These are phyloP conservation scores for Yoshiicerus persimilis DNA, from an alignment of 1,140 invertebrate genomes.

Conservation along the genomic window DNA sequence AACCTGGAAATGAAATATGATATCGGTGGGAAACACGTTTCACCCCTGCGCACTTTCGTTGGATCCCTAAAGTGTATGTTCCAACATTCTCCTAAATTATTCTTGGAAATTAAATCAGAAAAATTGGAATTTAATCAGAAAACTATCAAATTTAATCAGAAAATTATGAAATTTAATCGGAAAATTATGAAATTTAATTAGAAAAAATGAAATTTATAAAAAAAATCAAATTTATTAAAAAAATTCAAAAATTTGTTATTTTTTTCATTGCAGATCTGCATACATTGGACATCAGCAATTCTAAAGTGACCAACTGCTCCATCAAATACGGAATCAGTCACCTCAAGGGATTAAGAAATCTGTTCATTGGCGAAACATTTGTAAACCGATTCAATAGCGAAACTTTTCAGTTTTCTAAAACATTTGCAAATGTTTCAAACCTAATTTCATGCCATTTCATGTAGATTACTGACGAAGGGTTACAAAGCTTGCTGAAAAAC, in stretches of 20 bases:
- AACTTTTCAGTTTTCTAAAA: too few species aligned
- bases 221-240: too few species aligned
- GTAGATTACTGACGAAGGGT: conserved; percentile 26
- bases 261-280: not conserved
- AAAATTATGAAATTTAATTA: too few species aligned
- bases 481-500: not conserved
- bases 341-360: not conserved
- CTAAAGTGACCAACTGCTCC: not conserved
- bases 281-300: not conserved
- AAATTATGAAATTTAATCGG: too few species aligned
- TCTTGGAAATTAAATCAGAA: too few species aligned
- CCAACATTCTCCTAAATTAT: not conserved
- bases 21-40: not conserved
- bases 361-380: not conserved
- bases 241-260: too few species aligned
- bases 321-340: not conserved
- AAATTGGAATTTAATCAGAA: too few species aligned
- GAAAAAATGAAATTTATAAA: too few species aligned
- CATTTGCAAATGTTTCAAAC: too few species aligned
- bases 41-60: not conserved
- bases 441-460: not conserved
- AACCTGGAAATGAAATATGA: conserved; percentile 2
- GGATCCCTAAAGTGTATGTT: not conserved
- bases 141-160: too few species aligned
- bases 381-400: not conserved